Evolutionary conservation across 2,113 vertebrate genomes (phyloP).

Genomic region (Zosterops lateralis): DNA sequence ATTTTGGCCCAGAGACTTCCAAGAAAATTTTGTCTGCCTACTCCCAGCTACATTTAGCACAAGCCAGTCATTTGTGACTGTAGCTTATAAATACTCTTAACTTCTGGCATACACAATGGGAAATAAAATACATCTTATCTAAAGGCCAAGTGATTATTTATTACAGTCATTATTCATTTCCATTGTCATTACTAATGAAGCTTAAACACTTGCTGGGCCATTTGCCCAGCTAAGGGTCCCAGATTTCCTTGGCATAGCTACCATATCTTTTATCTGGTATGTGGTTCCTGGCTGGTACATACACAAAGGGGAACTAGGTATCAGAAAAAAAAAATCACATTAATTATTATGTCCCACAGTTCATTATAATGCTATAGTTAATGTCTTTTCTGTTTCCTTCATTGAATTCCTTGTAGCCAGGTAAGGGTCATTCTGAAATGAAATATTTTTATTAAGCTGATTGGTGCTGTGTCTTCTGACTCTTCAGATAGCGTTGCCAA

Average conservation of each 20-base stretch:
- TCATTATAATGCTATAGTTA: neutral
- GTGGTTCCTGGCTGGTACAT: neutral
- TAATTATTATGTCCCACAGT: neutral
- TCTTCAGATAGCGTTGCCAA: neutral
- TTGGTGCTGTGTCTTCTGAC: slow-evolving; percentile 19
- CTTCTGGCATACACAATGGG: slow-evolving; percentile 15
- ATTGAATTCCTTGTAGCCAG: slow-evolving; percentile 7
- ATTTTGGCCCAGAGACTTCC: slow-evolving; percentile 36
- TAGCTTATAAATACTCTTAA: slow-evolving; percentile 49
- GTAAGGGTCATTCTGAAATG: slow-evolving; percentile 51
- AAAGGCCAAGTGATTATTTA: slow-evolving; percentile 38
- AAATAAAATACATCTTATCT: slow-evolving; percentile 29
- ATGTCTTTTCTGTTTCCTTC: neutral
- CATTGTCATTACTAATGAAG: neutral
- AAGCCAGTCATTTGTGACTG: slow-evolving; percentile 52
- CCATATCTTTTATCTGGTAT: slow-evolving; percentile 18
- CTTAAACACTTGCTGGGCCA: slow-evolving; percentile 19
- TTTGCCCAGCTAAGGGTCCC: slow-evolving; percentile 25
- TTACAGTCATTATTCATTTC: slow-evolving; percentile 26
- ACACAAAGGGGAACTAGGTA: neutral
- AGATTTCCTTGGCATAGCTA: neutral
- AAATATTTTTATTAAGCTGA: slow-evolving; percentile 49
- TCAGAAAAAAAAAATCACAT: slow-evolving; percentile 27
- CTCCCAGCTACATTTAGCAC: slow-evolving; percentile 54
- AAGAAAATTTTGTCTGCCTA: slow-evolving; percentile 48